phyloP scores from a whole-genome alignment of 2,113 vertebrate genomes.

The Fulmarus glacialis region DNA sequence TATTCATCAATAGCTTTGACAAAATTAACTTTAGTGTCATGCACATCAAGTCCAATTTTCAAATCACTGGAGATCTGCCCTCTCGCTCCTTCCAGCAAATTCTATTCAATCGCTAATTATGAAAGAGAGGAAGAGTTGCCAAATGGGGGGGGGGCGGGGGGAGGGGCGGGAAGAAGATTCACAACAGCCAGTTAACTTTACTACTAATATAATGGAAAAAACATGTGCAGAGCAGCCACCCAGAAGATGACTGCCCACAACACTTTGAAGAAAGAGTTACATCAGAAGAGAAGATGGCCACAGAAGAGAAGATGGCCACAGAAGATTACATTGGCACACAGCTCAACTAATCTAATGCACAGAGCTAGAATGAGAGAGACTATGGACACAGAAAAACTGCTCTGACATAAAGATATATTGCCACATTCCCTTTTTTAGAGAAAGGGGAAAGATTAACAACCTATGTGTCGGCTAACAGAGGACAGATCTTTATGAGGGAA shows the following conservation, averaged over 20 bases:
- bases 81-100: slow-evolving; percentile 37
- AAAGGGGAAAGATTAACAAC: neutral
- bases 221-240: slow-evolving; percentile 47
- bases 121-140: slow-evolving; percentile 6
- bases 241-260: slow-evolving; percentile 38
- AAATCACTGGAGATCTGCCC: slow-evolving; percentile 26
- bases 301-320: neutral
- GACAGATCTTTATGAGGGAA: neutral
- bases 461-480: neutral
- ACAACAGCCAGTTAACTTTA: slow-evolving; percentile 49
- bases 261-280: neutral
- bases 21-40: slow-evolving; percentile 35
- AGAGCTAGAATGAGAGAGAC: neutral
- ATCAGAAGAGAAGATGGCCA: slow-evolving; percentile 2
- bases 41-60: slow-evolving; percentile 29
- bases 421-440: neutral
- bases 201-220: slow-evolving; percentile 62
- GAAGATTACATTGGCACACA: neutral
- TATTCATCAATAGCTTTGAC: slow-evolving; percentile 35
- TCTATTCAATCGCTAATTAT: slow-evolving; percentile 50
- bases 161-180: neutral
- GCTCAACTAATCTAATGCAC: neutral
- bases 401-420: neutral
- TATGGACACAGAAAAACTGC: neutral
- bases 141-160: too few relatives aligned